Conservation (phyloP, 2,797 vertebrate genomes). For the Eremophila alpestris region DNA sequence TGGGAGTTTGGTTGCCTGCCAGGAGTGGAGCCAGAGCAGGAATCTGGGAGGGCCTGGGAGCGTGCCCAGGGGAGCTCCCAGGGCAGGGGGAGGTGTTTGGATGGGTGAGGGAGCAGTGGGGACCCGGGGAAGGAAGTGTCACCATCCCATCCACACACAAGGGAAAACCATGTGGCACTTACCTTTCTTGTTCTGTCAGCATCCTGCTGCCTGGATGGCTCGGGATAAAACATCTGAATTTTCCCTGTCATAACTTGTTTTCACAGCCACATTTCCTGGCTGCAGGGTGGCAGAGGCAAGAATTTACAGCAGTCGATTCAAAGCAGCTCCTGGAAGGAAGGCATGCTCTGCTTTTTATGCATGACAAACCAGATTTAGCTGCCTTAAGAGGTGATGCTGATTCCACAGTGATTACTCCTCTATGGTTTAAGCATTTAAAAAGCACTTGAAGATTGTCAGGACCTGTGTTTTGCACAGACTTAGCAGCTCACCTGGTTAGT, state of each 20-base stretch:
- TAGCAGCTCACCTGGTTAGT: neutral
- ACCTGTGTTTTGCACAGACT: neutral
- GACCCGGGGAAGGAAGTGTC: neutral
- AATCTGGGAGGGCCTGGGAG: neutral
- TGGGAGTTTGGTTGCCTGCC: neutral
- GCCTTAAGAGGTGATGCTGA: neutral
- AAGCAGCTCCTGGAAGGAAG: constrained; percentile 21
- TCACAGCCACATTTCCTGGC: constrained; percentile 36
- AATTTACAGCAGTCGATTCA: constrained; percentile 1
- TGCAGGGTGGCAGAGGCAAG: constrained; percentile 20
- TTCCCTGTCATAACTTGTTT: constrained; percentile 48
- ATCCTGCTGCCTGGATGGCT: neutral
- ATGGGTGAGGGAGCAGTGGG: neutral
- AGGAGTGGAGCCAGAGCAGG: neutral
- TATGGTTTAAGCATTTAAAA: neutral
- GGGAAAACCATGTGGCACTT: neutral
- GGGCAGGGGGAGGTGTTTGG: neutral
- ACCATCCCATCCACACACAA: neutral
- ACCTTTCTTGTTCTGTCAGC: neutral
- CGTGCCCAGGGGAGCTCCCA: neutral
- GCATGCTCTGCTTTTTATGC: constrained; percentile 17
- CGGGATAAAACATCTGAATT: neutral
- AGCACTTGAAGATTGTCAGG: neutral
- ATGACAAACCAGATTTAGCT: neutral
- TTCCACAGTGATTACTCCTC: neutral